Percentiles rank a stretch among this genome's conserved stretches.
phyloP scores from a whole-genome alignment of 2,113 vertebrate species.

The Apeltes quadracus region DNA sequence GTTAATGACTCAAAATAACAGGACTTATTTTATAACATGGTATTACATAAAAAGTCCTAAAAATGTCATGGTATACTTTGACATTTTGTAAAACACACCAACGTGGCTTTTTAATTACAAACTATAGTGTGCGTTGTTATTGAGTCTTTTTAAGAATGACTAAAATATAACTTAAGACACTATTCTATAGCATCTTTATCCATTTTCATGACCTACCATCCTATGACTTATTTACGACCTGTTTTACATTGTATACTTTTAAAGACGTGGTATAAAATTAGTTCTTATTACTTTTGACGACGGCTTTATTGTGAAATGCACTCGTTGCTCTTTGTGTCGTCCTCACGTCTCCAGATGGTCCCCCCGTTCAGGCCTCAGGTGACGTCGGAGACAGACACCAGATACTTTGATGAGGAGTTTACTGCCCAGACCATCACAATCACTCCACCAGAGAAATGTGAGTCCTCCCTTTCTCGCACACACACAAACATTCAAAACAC shows the following conservation, averaged over 20 bases:
- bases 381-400: constrained; percentile 86
- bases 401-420: constrained; percentile 88
- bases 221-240: neutral
- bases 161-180: too few species aligned
- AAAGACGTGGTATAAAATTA: neutral
- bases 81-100: too few species aligned
- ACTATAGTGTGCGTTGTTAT: neutral
- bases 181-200: neutral
- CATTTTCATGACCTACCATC: too few species aligned
- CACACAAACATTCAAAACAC: constrained; percentile 20
- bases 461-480: constrained; percentile 41
- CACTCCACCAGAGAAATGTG: constrained; percentile 87
- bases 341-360: constrained; percentile 72
- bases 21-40: too few species aligned
- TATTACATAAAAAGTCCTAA: too few species aligned
- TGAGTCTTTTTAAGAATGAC: neutral
- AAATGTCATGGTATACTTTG: too few species aligned
- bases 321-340: constrained; percentile 21
- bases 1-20: too few species aligned
- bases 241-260: neutral
- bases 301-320: neutral
- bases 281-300: neutral
- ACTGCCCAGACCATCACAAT: constrained; percentile 88
- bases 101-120: too few species aligned
- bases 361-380: constrained; percentile 88